phyloP scores from a whole-genome alignment of 2,113 vertebrate genomes.

The Anhinga rufa region DNA sequence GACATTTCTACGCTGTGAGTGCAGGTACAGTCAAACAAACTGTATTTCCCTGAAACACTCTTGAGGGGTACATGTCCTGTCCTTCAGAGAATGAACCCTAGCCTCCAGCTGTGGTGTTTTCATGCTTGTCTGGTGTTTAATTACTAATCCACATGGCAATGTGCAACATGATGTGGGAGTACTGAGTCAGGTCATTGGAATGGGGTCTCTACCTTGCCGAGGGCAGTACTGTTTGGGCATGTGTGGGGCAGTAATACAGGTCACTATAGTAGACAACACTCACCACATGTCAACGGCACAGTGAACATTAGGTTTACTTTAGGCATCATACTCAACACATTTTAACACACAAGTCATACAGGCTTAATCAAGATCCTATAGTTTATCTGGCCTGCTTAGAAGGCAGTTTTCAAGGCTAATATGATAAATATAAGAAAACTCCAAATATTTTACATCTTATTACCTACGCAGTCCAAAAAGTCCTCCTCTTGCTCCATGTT shows the following conservation, averaged over 20 bases:
- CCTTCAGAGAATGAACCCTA: neutral
- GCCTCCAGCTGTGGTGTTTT: neutral
- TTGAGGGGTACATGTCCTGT: accelerated
- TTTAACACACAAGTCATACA: neutral
- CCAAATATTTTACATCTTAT: neutral
- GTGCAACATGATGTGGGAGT: neutral
- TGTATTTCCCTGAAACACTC: neutral
- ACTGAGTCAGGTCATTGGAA: neutral
- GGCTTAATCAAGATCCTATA: neutral
- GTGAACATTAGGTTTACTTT: neutral
- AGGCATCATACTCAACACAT: neutral
- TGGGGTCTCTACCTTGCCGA: neutral
- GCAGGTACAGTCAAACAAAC: neutral
- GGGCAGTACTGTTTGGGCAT: neutral
- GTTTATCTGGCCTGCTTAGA: neutral
- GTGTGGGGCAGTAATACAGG: accelerated
- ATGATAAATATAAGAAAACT: neutral
- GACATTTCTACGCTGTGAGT: accelerated
- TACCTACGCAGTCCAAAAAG: neutral
- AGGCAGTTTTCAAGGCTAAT: neutral
- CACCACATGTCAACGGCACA: neutral
- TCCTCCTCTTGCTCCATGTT: neutral
- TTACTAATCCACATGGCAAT: neutral
- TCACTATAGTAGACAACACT: neutral
- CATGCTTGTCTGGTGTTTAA: neutral